Base-by-base conservation (phyloP, 2,113 vertebrate species). In the Lycaon pictus region DNA sequence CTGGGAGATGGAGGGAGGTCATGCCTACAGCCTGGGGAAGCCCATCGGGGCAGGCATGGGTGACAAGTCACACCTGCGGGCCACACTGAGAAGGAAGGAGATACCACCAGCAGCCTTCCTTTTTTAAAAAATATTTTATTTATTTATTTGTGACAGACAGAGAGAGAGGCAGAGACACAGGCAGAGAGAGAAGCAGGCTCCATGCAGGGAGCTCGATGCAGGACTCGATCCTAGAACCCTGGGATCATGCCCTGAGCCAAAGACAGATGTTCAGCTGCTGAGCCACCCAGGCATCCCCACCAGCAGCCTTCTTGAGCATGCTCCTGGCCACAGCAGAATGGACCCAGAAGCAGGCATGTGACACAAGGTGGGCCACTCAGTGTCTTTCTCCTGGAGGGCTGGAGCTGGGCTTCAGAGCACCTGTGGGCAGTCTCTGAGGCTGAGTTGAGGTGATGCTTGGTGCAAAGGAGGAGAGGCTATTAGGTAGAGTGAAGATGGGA, bases 51-150 rank as follows among this genome's bases (percentile, higher is more conserved):
- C 60, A 55, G 48, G 23, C 7, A 2, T 2, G 1, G 27, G 25
- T 0, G 19, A 11, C 20, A 13, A 11, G 37, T 43, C 5, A 4
- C 58, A 76, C 22, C 13, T 1, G 7, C 0, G 7, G 56, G 67
- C 22, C 17, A 15, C n/a, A 4, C n/a, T 2, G 48, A 72, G 55
- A 56, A 19, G 29, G 71, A n/a, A 20, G 11, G 51, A 17, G 19
- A 35, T 20, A n/a, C 25, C 9, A 10, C 74, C 74, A 9, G 12
- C 1, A 43, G 29, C 27, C 62, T 32, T 55, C 76, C 43, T 43
- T 43, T 43, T 43, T 43, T 7, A 7, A 43, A 37, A 43, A 7
- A 43, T 43, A 43, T 43, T 43, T 43, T 43, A 43, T 43, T 43
- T 43, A 43, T 43, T 43, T 43, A 43, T 43, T 43, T 43, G 43